These are phyloP conservation scores for Nesometra sesokonis DNA, from an alignment of 35 echinoderm and acorn worm species.

Conservation along the genomic window DNA sequence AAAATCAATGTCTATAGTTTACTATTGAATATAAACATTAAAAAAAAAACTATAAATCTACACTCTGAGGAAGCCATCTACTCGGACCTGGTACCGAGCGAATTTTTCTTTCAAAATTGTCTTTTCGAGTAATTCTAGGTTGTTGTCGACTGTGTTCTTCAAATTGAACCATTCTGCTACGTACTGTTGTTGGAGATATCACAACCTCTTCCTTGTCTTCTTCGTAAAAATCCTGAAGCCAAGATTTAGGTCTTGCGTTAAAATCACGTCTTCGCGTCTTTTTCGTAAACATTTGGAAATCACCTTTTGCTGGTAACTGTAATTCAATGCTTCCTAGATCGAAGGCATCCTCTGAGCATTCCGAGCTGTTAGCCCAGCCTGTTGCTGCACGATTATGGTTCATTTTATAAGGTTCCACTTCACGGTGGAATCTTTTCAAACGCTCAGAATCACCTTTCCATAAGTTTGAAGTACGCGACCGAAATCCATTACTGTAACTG, in stretches of 20 bases:
- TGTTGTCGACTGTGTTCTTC: not conserved
- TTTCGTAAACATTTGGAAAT: not conserved
- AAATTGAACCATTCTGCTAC: not conserved
- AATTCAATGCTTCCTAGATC: not conserved
- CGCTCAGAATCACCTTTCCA: not conserved
- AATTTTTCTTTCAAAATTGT: not conserved
- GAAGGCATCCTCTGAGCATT: not conserved
- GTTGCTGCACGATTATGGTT: not conserved
- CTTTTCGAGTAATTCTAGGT: not conserved
- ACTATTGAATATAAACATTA: too few relatives aligned
- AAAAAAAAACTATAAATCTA: not conserved
- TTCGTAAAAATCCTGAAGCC: not conserved
- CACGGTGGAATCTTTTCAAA: not conserved
- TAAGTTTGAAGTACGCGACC: not conserved
- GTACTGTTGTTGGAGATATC: not conserved
- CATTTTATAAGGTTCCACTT: not conserved
- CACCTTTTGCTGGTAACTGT: not conserved
- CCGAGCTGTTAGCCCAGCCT: not conserved
- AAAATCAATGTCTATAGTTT: too few relatives aligned
- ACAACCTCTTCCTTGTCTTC: not conserved
- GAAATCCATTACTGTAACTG: not conserved
- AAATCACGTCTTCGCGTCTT: not conserved
- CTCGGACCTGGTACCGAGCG: not conserved
- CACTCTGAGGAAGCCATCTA: not conserved
- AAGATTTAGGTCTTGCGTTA: slow-evolving; percentile 7